Conservation (phyloP, 2,888 invertebrate species). For the Hydropsyche betteni region DNA sequence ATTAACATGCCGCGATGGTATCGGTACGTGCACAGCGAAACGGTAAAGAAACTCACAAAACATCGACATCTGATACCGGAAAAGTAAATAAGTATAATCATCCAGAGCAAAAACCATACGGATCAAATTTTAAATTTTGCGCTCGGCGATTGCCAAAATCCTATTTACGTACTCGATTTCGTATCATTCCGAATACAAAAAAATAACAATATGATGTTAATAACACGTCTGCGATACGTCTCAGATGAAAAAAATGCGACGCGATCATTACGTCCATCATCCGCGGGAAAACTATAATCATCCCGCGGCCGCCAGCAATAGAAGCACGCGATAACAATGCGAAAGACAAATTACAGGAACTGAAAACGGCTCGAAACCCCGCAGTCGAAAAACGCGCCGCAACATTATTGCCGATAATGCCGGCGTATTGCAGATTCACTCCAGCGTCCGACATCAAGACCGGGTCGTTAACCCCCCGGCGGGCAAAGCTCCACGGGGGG, state of each 20-base stretch:
- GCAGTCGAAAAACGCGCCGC: background rate
- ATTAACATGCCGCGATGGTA: background rate
- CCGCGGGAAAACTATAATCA: constrained; percentile 12
- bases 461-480: too few species aligned
- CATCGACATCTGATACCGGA: too few species aligned
- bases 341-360: constrained; percentile 25
- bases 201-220: constrained; percentile 22
- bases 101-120: background rate
- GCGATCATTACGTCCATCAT: background rate
- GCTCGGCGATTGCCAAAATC: background rate
- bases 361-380: background rate
- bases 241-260: background rate
- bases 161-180: constrained; percentile 4
- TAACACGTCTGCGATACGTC: background rate
- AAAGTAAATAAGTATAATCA: too few species aligned
- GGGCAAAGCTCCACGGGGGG: background rate
- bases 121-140: constrained; percentile 19
- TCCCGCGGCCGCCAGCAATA: background rate
- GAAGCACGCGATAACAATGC: constrained; percentile 30
- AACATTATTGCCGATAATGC: background rate
- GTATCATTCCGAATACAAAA: background rate
- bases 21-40: background rate
- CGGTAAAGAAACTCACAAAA: too few species aligned
- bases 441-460: too few species aligned
- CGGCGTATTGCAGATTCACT: too few species aligned